Evolutionary conservation across 2,888 invertebrate genomes (phyloP), one percentile per base, ranked within the genome.

Genomic region (Venustoraphidia nigricollis): DNA sequence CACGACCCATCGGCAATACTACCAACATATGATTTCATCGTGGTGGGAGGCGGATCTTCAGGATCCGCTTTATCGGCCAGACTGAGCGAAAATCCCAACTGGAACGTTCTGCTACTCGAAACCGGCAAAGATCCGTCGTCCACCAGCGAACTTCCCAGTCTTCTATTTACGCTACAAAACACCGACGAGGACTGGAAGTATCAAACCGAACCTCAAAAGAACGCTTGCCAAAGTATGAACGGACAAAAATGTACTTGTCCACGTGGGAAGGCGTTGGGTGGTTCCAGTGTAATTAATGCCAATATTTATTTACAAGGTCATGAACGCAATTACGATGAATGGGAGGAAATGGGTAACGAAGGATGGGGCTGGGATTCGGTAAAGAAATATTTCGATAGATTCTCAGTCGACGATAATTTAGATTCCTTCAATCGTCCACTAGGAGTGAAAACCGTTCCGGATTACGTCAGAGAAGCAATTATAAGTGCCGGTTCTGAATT

Each of bases 291-390:
- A 0, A 68, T 80, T 3, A 83, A 83, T 60, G 76, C 69, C 10
- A 78, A 83, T 79, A 49, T 81, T 1, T 78, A 83, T 58, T 59
- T 79, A 0, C 66, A 77, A 5, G 83, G 83, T 0, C 77, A 78
- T 61, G 69, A 73, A 5, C 57, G 59, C 3, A 83, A 84, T 59
- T 84, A 73, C 57, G 76, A 84, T 56, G 58, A 64, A 0, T 84
- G 84, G 84, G 68, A 70, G 9, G 56, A 59, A 1, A 57, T 68
- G 36, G 81, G 83, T 0, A 81, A 78, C 55, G 50, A 59, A 0
- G 77, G 76, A 0, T 84, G 84, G 84, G 68, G 66, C 41, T 74
- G 67, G 57, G 60, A 69, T 1, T 60, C 65, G 8, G 65, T 75
- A 0, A 55, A 71, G 2, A 64, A 66, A 1, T 64, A 67, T 53